Base-by-base conservation (phyloP, 2,797 vertebrate species). In the Sebastes oblongus region DNA sequence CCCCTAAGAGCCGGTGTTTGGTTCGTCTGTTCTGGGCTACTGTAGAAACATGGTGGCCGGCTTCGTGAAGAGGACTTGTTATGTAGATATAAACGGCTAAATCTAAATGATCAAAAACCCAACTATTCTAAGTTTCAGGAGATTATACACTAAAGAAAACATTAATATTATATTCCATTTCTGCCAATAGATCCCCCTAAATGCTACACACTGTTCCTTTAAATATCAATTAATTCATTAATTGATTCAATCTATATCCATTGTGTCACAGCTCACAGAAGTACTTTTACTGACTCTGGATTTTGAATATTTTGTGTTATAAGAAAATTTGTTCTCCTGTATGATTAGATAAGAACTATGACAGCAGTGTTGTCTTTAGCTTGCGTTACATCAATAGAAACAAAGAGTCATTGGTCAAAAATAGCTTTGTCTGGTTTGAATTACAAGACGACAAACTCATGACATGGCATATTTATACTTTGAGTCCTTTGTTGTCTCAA, bases 381-480 rank as follows among this genome's bases (percentile, higher is more conserved):
- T 68, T 75, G 69, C 2, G 3, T 68, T 67, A 62, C 82, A 80
- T 87, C 72, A 86, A 50, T 65, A 73, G 78, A 72, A 78, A 86
- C 74, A 85, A 78, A 54, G 62, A 81, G 66, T 78, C 78, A 84
- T 10, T 77, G 81, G 86, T 86, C 88, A 81, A 85, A 91, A 91
- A 88, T 86, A 89, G 78, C 76, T 84, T 84, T 77, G 72, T 84
- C 80, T 86, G 78, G 74, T 86, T 88, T 78, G 78, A 87, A 86
- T 84, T 70, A 81, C 20, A 12, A 66, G 52, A 86, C 56, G 68
- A 79, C 70, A 86, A 68, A 81, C 55, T 84, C 13, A 42, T 72
- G 85, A 90, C 86, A 83, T 32, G 77, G 50, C 75, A 52, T 80
- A 84, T 89, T 86, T 75, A 66, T 77, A 86, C 81, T 84, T 34